phyloP scores from a whole-genome alignment of 2,888 invertebrate species.

The Nemoura dubitans region DNA sequence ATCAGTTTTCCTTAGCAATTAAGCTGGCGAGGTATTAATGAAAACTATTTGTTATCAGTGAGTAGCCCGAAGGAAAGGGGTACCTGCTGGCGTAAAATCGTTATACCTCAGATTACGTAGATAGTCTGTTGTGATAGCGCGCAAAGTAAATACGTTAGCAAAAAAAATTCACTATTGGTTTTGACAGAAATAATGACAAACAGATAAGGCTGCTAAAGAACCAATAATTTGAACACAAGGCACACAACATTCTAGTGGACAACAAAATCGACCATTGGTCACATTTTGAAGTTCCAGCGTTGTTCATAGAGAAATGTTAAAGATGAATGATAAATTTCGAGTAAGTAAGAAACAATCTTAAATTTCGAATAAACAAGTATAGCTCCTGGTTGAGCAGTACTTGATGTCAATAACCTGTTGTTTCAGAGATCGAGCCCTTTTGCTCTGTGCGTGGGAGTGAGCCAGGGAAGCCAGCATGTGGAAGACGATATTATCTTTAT shows the following conservation, averaged over 20 bases:
- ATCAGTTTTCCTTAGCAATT: background rate
- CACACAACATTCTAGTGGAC: too few species aligned
- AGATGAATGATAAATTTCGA: too few species aligned
- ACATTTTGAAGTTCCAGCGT: too few species aligned
- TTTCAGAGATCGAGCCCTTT: background rate
- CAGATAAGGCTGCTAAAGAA: background rate
- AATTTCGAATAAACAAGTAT: background rate
- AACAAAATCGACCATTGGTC: too few species aligned
- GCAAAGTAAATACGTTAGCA: background rate
- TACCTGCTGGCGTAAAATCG: background rate
- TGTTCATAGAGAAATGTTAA: too few species aligned
- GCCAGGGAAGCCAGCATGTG: background rate
- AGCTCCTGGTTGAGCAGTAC: background rate
- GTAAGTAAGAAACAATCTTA: background rate
- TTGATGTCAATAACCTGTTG: background rate
- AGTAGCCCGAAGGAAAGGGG: background rate
- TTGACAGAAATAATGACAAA: background rate
- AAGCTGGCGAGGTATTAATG: background rate
- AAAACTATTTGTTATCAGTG: background rate
- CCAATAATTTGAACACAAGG: background rate
- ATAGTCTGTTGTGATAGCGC: background rate
- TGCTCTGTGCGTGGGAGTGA: background rate
- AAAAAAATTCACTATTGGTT: background rate
- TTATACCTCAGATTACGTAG: background rate
- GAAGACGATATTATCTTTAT: background rate